Conservation (phyloP, 1,140 invertebrate genomes). For the Radopholus similis region DNA sequence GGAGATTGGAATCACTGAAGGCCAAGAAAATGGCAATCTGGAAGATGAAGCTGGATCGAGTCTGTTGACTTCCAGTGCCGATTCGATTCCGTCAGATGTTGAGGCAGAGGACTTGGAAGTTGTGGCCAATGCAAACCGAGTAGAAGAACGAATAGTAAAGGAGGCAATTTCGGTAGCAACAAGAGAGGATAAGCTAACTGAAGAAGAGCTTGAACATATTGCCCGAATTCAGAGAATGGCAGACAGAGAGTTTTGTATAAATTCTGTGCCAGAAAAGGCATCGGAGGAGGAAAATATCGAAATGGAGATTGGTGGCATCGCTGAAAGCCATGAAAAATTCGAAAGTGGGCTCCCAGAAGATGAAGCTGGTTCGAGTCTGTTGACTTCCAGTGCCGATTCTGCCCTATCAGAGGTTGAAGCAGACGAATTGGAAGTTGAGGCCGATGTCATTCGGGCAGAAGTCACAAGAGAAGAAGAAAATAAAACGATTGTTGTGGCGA, state of each 20-base stretch:
- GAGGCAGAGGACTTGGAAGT: background rate
- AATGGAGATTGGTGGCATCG: background rate
- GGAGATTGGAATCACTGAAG: too few relatives aligned
- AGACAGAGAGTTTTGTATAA: background rate
- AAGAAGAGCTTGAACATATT: conserved; percentile 46
- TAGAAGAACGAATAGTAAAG: background rate
- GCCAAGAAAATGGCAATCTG: background rate
- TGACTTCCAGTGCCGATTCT: background rate
- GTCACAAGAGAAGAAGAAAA: background rate
- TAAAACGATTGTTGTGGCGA: background rate
- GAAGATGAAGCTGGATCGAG: background rate
- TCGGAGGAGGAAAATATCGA: too few relatives aligned
- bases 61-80: background rate
- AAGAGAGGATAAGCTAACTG: conserved; percentile 19
- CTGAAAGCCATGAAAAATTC: background rate
- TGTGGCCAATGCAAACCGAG: background rate
- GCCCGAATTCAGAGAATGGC: conserved; percentile 31
- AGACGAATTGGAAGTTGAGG: conserved; percentile 17
- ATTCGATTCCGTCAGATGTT: background rate
- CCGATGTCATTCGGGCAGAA: background rate
- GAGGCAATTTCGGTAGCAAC: background rate
- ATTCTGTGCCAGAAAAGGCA: background rate
- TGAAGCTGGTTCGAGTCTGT: background rate
- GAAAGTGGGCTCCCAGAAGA: background rate
- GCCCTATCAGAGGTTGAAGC: background rate